These are phyloP conservation scores for Zaprionus africanus DNA, from an alignment of 1,140 invertebrate species.

Conservation along the genomic window DNA sequence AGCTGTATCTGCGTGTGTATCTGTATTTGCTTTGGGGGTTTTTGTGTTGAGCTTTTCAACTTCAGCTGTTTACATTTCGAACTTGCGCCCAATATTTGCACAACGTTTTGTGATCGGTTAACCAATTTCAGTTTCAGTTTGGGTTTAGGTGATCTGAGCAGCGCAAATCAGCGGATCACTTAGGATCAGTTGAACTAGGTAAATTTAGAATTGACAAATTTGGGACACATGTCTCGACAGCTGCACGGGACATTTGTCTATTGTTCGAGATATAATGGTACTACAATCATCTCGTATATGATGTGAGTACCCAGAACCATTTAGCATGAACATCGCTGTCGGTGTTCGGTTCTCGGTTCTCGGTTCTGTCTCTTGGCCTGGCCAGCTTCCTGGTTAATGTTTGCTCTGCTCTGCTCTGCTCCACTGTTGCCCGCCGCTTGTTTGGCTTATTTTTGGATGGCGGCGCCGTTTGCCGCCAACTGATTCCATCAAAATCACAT, in stretches of 20 bases:
- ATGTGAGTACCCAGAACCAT: slow-evolving; percentile 32
- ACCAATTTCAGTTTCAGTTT: background rate
- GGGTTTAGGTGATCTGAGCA: background rate
- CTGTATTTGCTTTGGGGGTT: background rate
- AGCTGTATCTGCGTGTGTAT: slow-evolving; percentile 7
- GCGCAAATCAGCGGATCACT: slow-evolving; percentile 56
- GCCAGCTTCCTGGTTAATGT: slow-evolving; percentile 26
- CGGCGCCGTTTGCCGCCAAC: slow-evolving; percentile 57
- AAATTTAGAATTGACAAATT: slow-evolving; percentile 75
- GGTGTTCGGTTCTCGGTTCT: background rate
- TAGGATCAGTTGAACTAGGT: slow-evolving; percentile 33
- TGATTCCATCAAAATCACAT: slow-evolving; percentile 81
- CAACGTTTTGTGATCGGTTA: slow-evolving; percentile 20
- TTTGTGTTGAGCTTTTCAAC: background rate
- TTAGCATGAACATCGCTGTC: slow-evolving; percentile 55
- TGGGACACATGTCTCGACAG: slow-evolving; percentile 55
- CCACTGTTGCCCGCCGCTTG: slow-evolving; percentile 25
- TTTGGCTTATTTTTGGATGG: slow-evolving; percentile 69
- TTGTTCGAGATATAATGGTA: slow-evolving; percentile 43
- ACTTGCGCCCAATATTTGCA: slow-evolving; percentile 38
- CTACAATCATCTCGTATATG: too few relatives aligned
- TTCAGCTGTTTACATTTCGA: slow-evolving; percentile 30
- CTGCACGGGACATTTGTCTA: slow-evolving; percentile 70
- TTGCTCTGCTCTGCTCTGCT: slow-evolving; percentile 3
- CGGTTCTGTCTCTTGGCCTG: background rate